Percentiles rank a stretch among this genome's conserved stretches.
These are phyloP conservation scores for Bombus superbus DNA, from an alignment of 1,140 invertebrate species.

Conservation along the genomic window DNA sequence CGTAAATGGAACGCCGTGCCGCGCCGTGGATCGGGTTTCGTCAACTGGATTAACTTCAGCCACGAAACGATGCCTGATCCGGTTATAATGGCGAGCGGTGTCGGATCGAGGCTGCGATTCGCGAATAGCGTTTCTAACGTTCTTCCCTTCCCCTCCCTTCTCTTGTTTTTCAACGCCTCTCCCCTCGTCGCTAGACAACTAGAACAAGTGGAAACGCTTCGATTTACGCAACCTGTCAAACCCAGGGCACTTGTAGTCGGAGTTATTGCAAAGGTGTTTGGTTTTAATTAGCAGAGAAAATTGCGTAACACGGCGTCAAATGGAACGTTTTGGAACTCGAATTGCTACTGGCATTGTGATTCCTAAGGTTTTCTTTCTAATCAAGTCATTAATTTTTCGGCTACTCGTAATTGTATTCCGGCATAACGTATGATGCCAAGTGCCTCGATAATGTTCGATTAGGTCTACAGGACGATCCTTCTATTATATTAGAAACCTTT, in stretches of 20 bases:
- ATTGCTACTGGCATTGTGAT: background rate
- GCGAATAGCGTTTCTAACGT: background rate
- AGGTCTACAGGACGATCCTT: too few species aligned
- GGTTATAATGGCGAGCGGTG: slow-evolving; percentile 37
- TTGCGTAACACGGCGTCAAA: background rate
- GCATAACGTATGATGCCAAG: too few species aligned
- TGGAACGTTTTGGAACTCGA: background rate
- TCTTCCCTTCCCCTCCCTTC: background rate
- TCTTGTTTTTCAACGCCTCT: background rate
- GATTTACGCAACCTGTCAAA: background rate
- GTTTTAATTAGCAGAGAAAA: background rate
- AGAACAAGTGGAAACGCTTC: slow-evolving; percentile 24
- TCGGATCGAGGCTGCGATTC: slow-evolving; percentile 11
- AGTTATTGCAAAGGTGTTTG: background rate
- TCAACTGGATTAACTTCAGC: slow-evolving; percentile 49
- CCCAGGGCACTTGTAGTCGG: background rate
- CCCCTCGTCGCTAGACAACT: background rate
- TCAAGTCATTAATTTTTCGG: background rate
- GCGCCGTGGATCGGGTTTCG: slow-evolving; percentile 39
- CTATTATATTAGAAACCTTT: too few species aligned
- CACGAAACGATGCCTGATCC: slow-evolving; percentile 37
- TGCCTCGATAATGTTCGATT: too few species aligned
- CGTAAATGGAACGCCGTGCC: slow-evolving; percentile 46
- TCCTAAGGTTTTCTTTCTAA: background rate
- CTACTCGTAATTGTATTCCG: too few species aligned